phyloP scores from a whole-genome alignment of 2,113 vertebrate species.

The Myrmecobius fasciatus region DNA sequence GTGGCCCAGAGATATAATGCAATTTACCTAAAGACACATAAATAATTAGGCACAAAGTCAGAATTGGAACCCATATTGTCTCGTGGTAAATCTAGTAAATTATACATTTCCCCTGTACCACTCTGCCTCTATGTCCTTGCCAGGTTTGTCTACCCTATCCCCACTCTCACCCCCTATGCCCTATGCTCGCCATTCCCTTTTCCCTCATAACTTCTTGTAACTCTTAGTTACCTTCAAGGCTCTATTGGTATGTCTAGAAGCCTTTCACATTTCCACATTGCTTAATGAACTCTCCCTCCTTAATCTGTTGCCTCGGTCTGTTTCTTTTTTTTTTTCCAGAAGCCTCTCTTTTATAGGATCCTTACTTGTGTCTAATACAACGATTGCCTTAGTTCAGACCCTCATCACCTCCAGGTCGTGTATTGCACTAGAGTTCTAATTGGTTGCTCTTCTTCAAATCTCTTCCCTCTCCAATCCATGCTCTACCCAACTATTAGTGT shows the following conservation, averaged over 20 bases:
- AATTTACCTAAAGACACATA: background rate
- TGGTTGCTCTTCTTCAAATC: background rate
- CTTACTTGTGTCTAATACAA: background rate
- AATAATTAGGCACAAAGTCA: background rate
- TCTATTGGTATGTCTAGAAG: background rate
- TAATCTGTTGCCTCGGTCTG: background rate
- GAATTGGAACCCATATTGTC: background rate
- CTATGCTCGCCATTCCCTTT: background rate
- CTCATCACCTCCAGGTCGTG: background rate
- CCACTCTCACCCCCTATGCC: background rate
- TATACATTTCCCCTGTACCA: background rate
- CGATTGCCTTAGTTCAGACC: background rate
- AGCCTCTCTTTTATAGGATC: background rate
- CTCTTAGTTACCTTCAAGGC: background rate
- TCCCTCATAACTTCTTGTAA: background rate
- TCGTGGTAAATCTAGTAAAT: background rate
- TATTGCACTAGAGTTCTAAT: background rate
- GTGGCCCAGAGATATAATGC: background rate
- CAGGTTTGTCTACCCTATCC: background rate
- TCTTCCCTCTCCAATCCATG: background rate
- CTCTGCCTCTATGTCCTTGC: background rate
- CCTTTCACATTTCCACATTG: background rate
- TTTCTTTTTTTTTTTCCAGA: background rate
- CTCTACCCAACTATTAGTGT: background rate
- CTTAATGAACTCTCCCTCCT: background rate